phyloP scores from a whole-genome alignment of 2,888 invertebrate genomes.

The Galeruca laticollis region DNA sequence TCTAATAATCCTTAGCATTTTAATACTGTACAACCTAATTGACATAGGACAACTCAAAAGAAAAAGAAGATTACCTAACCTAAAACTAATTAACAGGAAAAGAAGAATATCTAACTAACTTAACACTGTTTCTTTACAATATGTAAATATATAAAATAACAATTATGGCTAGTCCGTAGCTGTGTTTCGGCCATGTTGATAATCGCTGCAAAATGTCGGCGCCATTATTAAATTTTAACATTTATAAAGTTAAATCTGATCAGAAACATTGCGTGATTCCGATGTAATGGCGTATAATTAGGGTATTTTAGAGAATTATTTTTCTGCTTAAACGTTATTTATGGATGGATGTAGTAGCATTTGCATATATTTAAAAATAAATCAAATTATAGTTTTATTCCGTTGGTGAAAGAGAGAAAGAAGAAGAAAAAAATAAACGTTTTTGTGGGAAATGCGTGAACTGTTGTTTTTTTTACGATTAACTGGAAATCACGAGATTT shows the following conservation, averaged over 20 bases:
- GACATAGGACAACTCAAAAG: too few relatives aligned
- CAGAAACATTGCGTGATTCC: constrained; percentile 53
- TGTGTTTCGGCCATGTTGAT: constrained; percentile 39
- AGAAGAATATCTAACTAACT: too few relatives aligned
- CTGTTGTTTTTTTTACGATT: constrained; percentile 1
- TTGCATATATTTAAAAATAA: constrained; percentile 42
- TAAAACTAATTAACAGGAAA: too few relatives aligned
- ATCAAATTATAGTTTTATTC: constrained; percentile 38
- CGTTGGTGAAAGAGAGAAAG: neutral
- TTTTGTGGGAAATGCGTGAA: constrained; percentile 16
- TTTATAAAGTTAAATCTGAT: constrained; percentile 51
- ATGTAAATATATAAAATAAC: too few relatives aligned
- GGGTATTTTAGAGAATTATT: constrained; percentile 45
- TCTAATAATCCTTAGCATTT: too few relatives aligned
- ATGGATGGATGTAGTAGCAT: constrained; percentile 38
- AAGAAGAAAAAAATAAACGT: constrained; percentile 12
- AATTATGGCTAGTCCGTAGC: neutral
- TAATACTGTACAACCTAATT: too few relatives aligned
- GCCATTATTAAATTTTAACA: constrained; percentile 49
- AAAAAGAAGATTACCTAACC: too few relatives aligned
- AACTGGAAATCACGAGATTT: constrained; percentile 2
- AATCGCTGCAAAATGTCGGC: constrained; percentile 42
- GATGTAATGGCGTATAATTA: constrained; percentile 54
- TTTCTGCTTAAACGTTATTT: constrained; percentile 42
- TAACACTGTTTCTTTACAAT: too few relatives aligned